These are phyloP conservation scores for Megathymus violae DNA, from an alignment of 1,140 invertebrate species.

Conservation along the genomic window DNA sequence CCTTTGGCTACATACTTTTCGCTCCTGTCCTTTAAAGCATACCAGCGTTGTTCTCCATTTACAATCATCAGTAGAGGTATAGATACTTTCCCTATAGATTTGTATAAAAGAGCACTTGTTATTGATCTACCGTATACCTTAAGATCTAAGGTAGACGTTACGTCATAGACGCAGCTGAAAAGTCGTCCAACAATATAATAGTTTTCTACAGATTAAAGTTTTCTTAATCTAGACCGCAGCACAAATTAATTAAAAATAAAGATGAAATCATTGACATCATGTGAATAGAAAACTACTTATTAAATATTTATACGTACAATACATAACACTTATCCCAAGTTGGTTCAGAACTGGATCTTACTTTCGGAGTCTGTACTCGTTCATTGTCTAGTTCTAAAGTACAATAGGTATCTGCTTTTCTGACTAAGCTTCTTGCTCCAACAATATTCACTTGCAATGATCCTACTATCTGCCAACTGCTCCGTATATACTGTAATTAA, in stretches of 20 bases:
- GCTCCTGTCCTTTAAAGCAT: slow-evolving; percentile 62
- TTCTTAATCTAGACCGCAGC: too few relatives aligned
- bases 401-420: slow-evolving; percentile 97
- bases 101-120: slow-evolving; percentile 84
- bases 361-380: slow-evolving; percentile 96
- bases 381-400: slow-evolving; percentile 97
- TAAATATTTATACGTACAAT: too few relatives aligned
- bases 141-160: slow-evolving; percentile 96
- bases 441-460: slow-evolving; percentile 93
- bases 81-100: slow-evolving; percentile 86
- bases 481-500: slow-evolving; percentile 35
- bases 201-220: too few relatives aligned
- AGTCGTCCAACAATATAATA: neutral
- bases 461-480: slow-evolving; percentile 92
- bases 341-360: slow-evolving; percentile 96
- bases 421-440: slow-evolving; percentile 92
- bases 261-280: too few relatives aligned
- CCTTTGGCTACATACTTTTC: slow-evolving; percentile 61
- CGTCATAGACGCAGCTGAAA: slow-evolving; percentile 96
- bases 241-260: too few relatives aligned
- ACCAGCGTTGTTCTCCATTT: slow-evolving; percentile 61
- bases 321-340: slow-evolving; percentile 98
- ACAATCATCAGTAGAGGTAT: slow-evolving; percentile 65
- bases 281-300: too few relatives aligned
- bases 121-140: slow-evolving; percentile 86